phyloP scores from a whole-genome alignment of 2,888 invertebrate species.

The Microctonus brassicae region DNA sequence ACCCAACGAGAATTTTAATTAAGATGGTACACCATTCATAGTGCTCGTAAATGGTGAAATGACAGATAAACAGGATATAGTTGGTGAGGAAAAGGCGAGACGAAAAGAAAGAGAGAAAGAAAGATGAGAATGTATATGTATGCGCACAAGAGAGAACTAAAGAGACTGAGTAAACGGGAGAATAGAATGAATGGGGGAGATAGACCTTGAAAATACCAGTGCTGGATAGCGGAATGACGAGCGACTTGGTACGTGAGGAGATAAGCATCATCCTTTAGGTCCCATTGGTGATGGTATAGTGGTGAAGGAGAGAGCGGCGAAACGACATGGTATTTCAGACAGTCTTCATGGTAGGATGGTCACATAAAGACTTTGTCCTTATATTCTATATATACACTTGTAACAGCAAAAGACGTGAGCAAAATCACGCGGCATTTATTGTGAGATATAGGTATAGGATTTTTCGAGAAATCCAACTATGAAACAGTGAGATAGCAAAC shows the following conservation, averaged over 20 bases:
- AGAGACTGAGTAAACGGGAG: not conserved
- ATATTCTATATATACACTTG: not conserved
- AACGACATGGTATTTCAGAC: constrained; percentile 34
- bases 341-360: constrained; percentile 40
- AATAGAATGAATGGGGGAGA: not conserved
- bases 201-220: constrained; percentile 13
- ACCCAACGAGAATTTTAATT: constrained; percentile 15
- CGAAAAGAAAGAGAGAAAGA: not conserved
- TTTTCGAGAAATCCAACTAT: constrained; percentile 1
- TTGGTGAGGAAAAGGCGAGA: constrained; percentile 16
- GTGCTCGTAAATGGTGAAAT: constrained; percentile 10
- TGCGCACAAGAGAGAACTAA: too few relatives aligned
- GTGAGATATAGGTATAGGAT: not conserved
- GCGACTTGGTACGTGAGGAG: constrained; percentile 41
- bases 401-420: constrained; percentile 11
- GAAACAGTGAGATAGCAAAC: not conserved
- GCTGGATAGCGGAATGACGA: constrained; percentile 31
- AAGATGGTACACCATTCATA: constrained; percentile 25
- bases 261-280: constrained; percentile 37
- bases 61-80: constrained; percentile 15
- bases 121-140: not conserved
- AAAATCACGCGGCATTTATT: constrained; percentile 7
- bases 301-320: not conserved
- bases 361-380: constrained; percentile 37
- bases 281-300: constrained; percentile 11